These are phyloP conservation scores for Polypedilum vanderplanki DNA, from an alignment of 1,140 invertebrate species.

Conservation along the genomic window DNA sequence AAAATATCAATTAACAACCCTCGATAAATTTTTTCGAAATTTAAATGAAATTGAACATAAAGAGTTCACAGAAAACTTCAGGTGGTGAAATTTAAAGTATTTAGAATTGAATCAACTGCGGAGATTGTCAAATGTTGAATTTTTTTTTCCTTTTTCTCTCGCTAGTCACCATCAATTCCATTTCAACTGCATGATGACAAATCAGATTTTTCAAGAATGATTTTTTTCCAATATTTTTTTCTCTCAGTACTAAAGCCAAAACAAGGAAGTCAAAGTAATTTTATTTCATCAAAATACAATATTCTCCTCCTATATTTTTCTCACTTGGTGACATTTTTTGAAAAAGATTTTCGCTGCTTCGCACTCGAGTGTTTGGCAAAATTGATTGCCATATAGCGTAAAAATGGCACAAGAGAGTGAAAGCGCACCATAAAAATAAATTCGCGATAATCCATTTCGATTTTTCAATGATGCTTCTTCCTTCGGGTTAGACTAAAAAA, in stretches of 20 bases:
- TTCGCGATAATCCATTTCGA: slow-evolving; percentile 28
- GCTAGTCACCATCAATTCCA: no score
- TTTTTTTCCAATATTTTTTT: background rate
- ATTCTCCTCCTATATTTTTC: background rate
- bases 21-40: no score
- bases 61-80: no score
- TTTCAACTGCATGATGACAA: background rate
- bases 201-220: background rate
- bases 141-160: no score
- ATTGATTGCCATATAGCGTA: background rate
- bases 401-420: slow-evolving; percentile 7
- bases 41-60: no score
- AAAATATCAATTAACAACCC: no score
- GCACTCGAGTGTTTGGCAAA: background rate
- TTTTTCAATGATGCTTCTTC: background rate
- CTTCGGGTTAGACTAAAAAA: no score
- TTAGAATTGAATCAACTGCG: no score
- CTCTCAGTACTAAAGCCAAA: no score
- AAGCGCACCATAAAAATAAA: background rate
- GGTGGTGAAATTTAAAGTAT: no score
- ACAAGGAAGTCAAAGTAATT: background rate
- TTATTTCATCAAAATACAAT: background rate
- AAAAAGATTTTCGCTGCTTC: background rate
- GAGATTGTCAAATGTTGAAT: no score
- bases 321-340: background rate